phyloP scores from a whole-genome alignment of 1,140 invertebrate genomes.

The Anastatus disparis region DNA sequence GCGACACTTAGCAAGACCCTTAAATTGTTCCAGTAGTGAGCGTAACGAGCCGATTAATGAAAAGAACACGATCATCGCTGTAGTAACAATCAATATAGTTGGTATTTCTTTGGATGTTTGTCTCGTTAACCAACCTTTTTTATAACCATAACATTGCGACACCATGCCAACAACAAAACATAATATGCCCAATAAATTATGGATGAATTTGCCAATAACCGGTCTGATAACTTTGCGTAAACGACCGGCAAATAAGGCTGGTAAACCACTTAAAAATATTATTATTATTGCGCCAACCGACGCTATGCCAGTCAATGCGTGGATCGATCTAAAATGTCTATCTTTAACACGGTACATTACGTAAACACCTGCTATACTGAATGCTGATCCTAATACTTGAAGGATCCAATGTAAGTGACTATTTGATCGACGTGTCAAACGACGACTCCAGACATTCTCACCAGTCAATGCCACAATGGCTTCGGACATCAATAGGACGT shows the following conservation, averaged over 20 bases:
- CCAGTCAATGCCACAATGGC: slow-evolving; percentile 49
- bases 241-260: slow-evolving; percentile 48
- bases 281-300: slow-evolving; percentile 47
- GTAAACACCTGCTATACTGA: slow-evolving; percentile 47
- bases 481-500: slow-evolving; percentile 58
- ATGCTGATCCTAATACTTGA: slow-evolving; percentile 49
- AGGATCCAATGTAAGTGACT: slow-evolving; percentile 58
- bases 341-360: slow-evolving; percentile 43
- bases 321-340: slow-evolving; percentile 48
- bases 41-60: slow-evolving; percentile 44
- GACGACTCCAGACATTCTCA: slow-evolving; percentile 49
- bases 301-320: slow-evolving; percentile 49
- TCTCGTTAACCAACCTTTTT: slow-evolving; percentile 43
- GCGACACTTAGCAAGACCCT: slow-evolving; percentile 2
- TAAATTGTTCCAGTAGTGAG: slow-evolving; percentile 44
- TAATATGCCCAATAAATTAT: slow-evolving; percentile 55
- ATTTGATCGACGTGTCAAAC: slow-evolving; percentile 46
- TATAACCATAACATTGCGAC: slow-evolving; percentile 48
- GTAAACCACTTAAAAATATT: slow-evolving; percentile 46
- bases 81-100: slow-evolving; percentile 41
- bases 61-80: slow-evolving; percentile 45
- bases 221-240: slow-evolving; percentile 50
- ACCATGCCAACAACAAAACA: slow-evolving; percentile 55
- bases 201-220: slow-evolving; percentile 50
- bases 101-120: slow-evolving; percentile 7